Conservation (phyloP, 2,113 vertebrate genomes). For the Rattus rattus region DNA sequence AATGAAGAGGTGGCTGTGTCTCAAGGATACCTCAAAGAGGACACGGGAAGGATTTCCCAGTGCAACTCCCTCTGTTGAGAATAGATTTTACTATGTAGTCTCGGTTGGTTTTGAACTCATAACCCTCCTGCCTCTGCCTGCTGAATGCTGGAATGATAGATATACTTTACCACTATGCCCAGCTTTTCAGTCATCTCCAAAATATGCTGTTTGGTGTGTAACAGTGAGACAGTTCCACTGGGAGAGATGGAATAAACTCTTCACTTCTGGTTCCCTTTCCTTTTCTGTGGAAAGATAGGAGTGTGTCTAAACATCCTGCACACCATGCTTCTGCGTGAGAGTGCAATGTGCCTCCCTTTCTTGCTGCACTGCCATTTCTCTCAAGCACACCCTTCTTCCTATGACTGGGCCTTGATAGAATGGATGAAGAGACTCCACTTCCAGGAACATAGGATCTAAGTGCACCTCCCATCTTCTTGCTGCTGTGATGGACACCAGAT, state of each 20-base stretch:
- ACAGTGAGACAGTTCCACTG: accelerated
- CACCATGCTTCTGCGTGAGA: not conserved
- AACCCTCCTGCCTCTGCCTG: not conserved
- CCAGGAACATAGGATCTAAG: not conserved
- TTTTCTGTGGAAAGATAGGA: not conserved
- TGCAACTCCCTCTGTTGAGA: not conserved
- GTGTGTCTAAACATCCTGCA: not conserved
- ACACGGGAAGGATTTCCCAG: not conserved
- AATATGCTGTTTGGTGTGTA: not conserved
- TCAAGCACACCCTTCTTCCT: not conserved
- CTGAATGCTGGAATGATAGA: not conserved
- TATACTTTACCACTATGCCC: not conserved
- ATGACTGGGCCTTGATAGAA: not conserved
- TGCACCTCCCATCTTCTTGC: not conserved
- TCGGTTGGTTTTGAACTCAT: not conserved
- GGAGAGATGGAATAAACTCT: not conserved
- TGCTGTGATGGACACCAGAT: not conserved
- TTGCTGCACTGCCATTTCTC: not conserved
- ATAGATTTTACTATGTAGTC: not conserved
- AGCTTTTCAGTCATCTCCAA: not conserved
- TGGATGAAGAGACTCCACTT: not conserved
- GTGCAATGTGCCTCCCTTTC: not conserved
- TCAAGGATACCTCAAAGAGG: not conserved
- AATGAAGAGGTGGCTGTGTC: not conserved
- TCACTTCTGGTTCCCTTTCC: not conserved